phyloP scores from a whole-genome alignment of 2,888 invertebrate genomes.

The Gymnoscelis rufifasciata region DNA sequence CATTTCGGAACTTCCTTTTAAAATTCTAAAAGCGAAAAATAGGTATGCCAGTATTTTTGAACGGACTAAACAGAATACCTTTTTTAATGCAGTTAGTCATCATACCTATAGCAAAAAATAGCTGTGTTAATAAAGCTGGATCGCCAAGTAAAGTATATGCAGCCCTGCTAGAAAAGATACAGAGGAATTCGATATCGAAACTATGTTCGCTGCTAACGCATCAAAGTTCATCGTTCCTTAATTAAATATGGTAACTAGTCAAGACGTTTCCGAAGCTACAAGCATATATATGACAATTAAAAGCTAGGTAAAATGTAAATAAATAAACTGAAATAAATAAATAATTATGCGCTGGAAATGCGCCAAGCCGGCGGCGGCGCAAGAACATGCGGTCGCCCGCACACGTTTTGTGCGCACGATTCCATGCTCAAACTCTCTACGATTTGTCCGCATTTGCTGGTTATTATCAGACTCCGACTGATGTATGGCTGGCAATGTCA shows the following conservation, averaged over 20 bases:
- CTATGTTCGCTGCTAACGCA: no score
- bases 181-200: no score
- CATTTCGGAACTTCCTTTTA: no score
- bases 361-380: constrained; percentile 48
- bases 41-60: no score
- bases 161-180: no score
- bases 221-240: no score
- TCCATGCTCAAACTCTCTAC: constrained; percentile 25
- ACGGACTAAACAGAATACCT: no score
- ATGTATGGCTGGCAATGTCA: constrained; percentile 9
- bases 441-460: constrained; percentile 32
- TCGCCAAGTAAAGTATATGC: no score
- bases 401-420: constrained; percentile 41
- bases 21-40: no score
- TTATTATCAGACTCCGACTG: constrained; percentile 27
- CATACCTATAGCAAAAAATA: no score
- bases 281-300: constrained; percentile 9
- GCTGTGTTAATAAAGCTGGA: no score
- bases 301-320: constrained; percentile 34
- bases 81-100: no score
- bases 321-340: constrained; percentile 59
- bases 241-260: background rate
- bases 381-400: constrained; percentile 16
- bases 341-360: constrained; percentile 43
- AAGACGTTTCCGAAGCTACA: background rate